phyloP scores from a whole-genome alignment of 1,140 invertebrate genomes.

The Drosophila ohnishii region DNA sequence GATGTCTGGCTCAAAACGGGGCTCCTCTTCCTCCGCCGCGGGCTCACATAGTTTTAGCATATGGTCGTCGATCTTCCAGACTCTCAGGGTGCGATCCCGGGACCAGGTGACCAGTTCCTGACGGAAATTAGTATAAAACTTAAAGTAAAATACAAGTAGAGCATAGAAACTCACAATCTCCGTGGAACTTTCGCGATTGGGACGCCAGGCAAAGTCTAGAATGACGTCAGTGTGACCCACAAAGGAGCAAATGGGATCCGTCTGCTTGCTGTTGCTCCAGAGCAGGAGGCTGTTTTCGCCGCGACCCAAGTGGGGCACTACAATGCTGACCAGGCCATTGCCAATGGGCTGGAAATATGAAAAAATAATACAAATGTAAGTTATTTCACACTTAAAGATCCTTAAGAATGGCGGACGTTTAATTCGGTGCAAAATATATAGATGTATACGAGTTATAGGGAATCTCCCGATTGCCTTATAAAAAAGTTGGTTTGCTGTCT shows the following conservation, averaged over 20 bases:
- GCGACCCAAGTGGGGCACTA: conserved; percentile 90
- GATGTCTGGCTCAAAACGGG: conserved; percentile 56
- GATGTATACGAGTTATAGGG: too few species aligned
- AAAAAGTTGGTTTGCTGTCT: too few species aligned
- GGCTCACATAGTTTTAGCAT: conserved; percentile 89
- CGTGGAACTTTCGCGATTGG: conserved; percentile 83
- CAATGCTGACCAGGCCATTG: conserved; percentile 94
- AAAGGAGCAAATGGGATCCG: conserved; percentile 92
- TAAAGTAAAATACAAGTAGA: not conserved
- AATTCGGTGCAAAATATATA: too few species aligned
- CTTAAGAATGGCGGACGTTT: too few species aligned
- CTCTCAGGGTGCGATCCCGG: conserved; percentile 94
- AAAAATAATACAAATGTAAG: not conserved
- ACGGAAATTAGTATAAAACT: conserved; percentile 53
- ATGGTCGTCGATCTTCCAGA: conserved; percentile 94
- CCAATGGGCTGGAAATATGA: conserved; percentile 90
- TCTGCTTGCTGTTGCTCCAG: conserved; percentile 90
- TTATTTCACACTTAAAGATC: not conserved
- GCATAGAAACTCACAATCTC: conserved; percentile 62
- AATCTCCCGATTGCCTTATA: too few species aligned
- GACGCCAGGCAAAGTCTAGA: conserved; percentile 96
- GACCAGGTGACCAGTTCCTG: conserved; percentile 98
- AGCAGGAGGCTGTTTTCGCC: conserved; percentile 92
- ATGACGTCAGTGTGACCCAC: conserved; percentile 96
- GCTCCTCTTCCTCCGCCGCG: conserved; percentile 67